A percentile compares a stretch with the other conserved stretches of the same genome.
phyloP scores from a whole-genome alignment of 2,888 invertebrate genomes.

The Aradus depressus region DNA sequence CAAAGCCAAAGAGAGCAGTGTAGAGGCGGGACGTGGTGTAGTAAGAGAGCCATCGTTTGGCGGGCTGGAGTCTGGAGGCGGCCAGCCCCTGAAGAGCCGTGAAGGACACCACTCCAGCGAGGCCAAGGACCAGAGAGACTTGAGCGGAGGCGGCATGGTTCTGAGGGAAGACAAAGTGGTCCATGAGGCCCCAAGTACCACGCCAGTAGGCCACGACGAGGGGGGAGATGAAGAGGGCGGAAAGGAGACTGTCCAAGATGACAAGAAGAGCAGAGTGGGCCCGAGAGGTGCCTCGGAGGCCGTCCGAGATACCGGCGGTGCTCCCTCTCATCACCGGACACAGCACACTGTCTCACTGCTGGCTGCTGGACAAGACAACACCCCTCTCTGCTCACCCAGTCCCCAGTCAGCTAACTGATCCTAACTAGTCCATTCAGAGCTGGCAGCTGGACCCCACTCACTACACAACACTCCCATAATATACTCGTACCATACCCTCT shows the following conservation, averaged over 20 bases:
- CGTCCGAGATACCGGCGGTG: slow-evolving; percentile 52
- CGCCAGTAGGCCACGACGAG: slow-evolving; percentile 79
- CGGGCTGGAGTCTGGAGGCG: slow-evolving; percentile 50
- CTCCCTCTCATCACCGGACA: slow-evolving; percentile 47
- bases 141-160: slow-evolving; percentile 50
- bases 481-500: no score
- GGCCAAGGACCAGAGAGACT: slow-evolving; percentile 57
- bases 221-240: slow-evolving; percentile 62
- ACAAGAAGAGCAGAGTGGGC: slow-evolving; percentile 48
- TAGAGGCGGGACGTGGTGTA: slow-evolving; percentile 60
- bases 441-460: no score
- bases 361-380: background rate
- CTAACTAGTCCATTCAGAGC: slow-evolving; percentile 2
- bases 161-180: slow-evolving; percentile 55
- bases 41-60: slow-evolving; percentile 54
- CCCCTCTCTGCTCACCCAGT: background rate
- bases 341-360: slow-evolving; percentile 10
- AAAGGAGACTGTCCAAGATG: slow-evolving; percentile 58
- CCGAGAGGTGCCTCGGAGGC: slow-evolving; percentile 46
- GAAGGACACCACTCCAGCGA: slow-evolving; percentile 56
- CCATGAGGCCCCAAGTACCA: slow-evolving; percentile 72
- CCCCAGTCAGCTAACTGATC: background rate
- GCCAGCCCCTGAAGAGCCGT: slow-evolving; percentile 55
- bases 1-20: slow-evolving; percentile 61
- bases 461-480: no score